phyloP scores from a whole-genome alignment of 2,797 vertebrate species.

The Lithobates pipiens region DNA sequence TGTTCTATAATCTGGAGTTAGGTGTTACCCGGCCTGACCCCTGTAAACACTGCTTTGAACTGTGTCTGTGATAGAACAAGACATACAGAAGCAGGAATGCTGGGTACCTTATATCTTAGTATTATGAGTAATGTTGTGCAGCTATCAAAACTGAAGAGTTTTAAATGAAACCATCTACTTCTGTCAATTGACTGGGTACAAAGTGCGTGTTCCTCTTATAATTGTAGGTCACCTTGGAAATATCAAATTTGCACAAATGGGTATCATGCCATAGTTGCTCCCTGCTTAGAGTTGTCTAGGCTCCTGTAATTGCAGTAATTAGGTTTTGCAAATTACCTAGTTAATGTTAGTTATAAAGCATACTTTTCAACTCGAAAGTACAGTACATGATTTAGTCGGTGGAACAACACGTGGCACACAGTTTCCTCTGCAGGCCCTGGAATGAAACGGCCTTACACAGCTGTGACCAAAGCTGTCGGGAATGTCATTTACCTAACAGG shows the following conservation, averaged over 20 bases:
- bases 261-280: constrained; percentile 40
- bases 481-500: not conserved
- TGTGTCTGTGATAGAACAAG: not conserved
- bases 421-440: not conserved
- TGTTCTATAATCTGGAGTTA: not conserved
- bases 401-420: not conserved
- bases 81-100: not conserved
- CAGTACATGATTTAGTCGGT: constrained; percentile 39
- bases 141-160: not conserved
- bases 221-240: constrained; percentile 51
- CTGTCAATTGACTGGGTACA: constrained; percentile 40
- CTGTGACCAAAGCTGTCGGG: not conserved
- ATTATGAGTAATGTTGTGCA: not conserved
- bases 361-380: constrained; percentile 34
- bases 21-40: not conserved
- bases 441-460: not conserved
- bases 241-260: constrained; percentile 48
- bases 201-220: constrained; percentile 44
- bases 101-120: too few relatives aligned
- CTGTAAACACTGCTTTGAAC: not conserved
- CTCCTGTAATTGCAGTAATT: constrained; percentile 57
- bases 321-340: constrained; percentile 53
- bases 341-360: constrained; percentile 51
- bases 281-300: constrained; percentile 29
- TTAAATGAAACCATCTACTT: constrained; percentile 20